Conservation (phyloP, 2,113 vertebrate genomes). For the Entomyzon cyanotis region DNA sequence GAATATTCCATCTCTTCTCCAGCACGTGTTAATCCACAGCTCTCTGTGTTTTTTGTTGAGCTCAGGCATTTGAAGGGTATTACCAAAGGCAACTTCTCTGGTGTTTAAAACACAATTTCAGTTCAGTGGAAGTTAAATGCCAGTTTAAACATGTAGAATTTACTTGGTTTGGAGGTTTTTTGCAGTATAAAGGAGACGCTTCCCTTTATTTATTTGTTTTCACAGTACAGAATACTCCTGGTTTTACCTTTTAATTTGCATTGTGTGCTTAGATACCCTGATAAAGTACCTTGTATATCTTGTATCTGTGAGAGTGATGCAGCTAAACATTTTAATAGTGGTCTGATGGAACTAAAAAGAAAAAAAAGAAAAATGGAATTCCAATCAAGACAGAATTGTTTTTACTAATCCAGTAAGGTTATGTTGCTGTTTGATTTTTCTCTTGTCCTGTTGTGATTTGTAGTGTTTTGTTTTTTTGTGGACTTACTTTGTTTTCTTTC, state of each 20-base stretch:
- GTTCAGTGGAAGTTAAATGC: background rate
- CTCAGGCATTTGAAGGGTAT: background rate
- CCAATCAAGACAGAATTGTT: background rate
- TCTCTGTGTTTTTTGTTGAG: background rate
- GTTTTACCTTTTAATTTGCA: background rate
- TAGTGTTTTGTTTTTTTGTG: conserved; percentile 43
- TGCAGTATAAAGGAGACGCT: background rate
- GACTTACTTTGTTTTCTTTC: background rate
- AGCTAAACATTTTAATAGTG: background rate
- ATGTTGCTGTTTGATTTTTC: background rate
- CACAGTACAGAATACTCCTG: background rate
- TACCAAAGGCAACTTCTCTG: background rate
- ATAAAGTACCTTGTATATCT: background rate
- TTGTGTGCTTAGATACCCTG: background rate
- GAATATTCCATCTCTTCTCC: background rate
- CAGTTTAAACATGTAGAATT: background rate
- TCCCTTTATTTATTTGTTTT: background rate
- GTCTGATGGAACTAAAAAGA: background rate
- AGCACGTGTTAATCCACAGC: background rate
- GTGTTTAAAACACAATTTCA: background rate
- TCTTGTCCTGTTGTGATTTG: conserved; percentile 39
- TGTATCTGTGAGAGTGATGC: background rate
- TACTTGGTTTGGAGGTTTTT: background rate
- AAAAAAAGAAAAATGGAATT: background rate
- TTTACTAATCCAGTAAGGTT: background rate